These are phyloP conservation scores for Asteroscopus sphinx DNA, from an alignment of 2,888 invertebrate genomes.

Conservation along the genomic window DNA sequence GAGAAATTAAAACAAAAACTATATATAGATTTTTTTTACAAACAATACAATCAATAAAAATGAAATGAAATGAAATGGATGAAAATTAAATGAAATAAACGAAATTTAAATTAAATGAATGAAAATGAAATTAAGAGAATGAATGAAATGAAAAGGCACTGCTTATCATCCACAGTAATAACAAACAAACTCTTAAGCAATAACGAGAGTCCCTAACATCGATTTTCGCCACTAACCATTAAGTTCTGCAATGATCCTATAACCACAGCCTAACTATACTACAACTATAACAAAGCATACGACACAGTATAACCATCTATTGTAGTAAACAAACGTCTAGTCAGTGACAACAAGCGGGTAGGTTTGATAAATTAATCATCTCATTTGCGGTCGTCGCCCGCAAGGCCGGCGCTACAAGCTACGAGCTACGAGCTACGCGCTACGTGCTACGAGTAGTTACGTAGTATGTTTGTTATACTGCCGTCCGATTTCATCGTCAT, in stretches of 20 bases:
- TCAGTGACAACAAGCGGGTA: constrained; percentile 14
- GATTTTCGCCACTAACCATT: neutral
- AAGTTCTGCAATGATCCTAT: no score
- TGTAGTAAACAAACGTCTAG: constrained; percentile 42
- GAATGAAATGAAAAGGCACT: no score
- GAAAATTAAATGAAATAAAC: no score
- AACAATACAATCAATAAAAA: no score
- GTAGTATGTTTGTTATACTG: neutral
- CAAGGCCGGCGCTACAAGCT: constrained; percentile 38
- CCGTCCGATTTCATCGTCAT: no score
- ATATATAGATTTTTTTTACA: no score
- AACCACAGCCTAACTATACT: neutral
- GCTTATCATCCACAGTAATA: no score
- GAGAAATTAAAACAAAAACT: no score
- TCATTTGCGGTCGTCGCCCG: constrained; percentile 40
- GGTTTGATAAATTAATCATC: constrained; percentile 64
- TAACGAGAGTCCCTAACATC: neutral
- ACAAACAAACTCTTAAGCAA: no score
- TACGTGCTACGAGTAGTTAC: constrained; percentile 13
- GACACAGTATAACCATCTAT: constrained; percentile 15
- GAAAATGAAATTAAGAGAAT: no score
- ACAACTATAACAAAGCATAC: constrained; percentile 19
- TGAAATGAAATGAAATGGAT: no score
- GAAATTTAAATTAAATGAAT: no score
- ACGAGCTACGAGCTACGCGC: constrained; percentile 40